phyloP scores from a whole-genome alignment of 2,113 vertebrate genomes.

The Poeciliopsis turrubarensis region DNA sequence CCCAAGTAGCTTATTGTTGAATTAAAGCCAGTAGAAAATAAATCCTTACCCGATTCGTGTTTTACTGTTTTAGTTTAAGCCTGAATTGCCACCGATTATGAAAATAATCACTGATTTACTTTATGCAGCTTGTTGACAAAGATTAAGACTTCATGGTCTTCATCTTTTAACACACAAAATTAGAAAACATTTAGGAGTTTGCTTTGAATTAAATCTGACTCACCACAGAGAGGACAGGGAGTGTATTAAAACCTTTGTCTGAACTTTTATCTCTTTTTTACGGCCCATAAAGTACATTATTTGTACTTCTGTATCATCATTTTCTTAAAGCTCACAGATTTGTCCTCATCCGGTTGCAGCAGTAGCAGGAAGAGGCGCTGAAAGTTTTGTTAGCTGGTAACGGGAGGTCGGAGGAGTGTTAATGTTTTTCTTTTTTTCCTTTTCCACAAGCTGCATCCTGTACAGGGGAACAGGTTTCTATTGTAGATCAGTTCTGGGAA shows the following conservation, averaged over 20 bases:
- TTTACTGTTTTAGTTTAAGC: too few species aligned
- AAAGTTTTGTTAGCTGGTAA: constrained; percentile 50
- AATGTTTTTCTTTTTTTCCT: constrained; percentile 33
- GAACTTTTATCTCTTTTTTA: constrained; percentile 12
- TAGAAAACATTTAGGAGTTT: neutral
- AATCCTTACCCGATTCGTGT: too few species aligned
- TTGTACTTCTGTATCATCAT: constrained; percentile 8
- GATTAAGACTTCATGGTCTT: neutral
- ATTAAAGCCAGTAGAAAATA: too few species aligned
- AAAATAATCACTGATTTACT: neutral
- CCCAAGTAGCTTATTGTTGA: too few species aligned
- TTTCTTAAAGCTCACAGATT: constrained; percentile 12
- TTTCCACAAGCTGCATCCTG: constrained; percentile 94
- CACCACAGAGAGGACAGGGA: neutral
- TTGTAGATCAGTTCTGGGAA: constrained; percentile 87
- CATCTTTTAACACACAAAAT: neutral
- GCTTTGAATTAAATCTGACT: neutral
- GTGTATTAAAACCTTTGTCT: neutral
- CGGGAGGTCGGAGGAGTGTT: constrained; percentile 39
- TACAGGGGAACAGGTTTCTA: constrained; percentile 83
- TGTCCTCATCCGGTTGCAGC: constrained; percentile 41
- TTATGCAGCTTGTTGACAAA: neutral
- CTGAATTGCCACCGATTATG: too few species aligned
- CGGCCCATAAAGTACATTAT: constrained; percentile 20
- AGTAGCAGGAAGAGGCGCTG: constrained; percentile 48